phyloP scores from a whole-genome alignment of 2,797 vertebrate genomes.

The Lindbergichthys nudifrons region DNA sequence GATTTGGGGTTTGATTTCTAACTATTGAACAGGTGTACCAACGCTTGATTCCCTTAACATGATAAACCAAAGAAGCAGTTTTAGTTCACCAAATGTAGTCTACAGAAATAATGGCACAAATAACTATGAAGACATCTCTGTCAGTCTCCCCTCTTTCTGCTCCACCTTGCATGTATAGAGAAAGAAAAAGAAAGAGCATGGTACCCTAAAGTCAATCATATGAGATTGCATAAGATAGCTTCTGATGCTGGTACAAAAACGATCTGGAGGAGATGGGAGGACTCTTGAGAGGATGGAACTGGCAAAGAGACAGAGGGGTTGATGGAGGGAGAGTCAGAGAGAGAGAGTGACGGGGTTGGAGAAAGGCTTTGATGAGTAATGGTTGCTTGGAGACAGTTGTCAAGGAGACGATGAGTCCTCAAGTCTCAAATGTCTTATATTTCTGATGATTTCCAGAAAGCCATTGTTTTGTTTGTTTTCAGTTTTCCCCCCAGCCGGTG shows the following conservation, averaged over 20 bases:
- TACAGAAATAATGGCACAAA: background rate
- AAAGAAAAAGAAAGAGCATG: conserved; percentile 1
- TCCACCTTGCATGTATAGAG: conserved; percentile 27
- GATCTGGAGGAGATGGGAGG: conserved; percentile 63
- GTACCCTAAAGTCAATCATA: conserved; percentile 25
- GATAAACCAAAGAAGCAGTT: background rate
- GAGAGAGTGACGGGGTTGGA: conserved; percentile 66
- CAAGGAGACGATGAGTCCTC: conserved; percentile 83
- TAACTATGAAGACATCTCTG: background rate
- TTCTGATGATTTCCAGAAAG: conserved; percentile 69
- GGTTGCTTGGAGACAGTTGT: conserved; percentile 89
- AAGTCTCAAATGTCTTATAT: conserved; percentile 80
- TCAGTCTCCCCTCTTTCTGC: conserved; percentile 2
- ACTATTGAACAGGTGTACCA: background rate
- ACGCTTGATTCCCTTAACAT: background rate
- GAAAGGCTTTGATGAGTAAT: conserved; percentile 82
- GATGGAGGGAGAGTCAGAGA: conserved; percentile 54
- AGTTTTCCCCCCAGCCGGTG: background rate
- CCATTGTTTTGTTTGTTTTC: conserved; percentile 22
- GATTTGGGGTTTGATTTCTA: background rate
- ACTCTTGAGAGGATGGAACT: conserved; percentile 64
- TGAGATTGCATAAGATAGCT: conserved; percentile 22
- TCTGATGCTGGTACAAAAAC: conserved; percentile 46
- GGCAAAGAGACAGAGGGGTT: conserved; percentile 62
- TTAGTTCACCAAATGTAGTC: background rate